Conservation (phyloP, 2,797 vertebrate species). For the Lepilemur septentrionalis region DNA sequence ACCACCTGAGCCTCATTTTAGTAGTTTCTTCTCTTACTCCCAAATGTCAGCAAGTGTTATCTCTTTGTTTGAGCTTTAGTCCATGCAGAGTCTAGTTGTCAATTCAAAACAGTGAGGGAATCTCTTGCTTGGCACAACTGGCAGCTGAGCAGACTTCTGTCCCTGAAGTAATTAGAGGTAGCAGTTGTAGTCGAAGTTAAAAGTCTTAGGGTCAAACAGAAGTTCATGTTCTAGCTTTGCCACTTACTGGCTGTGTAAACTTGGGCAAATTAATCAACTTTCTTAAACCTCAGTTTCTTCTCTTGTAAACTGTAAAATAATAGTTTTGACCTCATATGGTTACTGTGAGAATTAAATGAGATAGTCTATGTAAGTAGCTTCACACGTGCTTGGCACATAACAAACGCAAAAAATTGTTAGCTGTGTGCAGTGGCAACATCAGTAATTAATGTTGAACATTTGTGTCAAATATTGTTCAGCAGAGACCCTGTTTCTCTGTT, state of each 20-base stretch:
- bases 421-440: neutral
- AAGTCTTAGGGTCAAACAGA: neutral
- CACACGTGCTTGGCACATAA: neutral
- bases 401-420: neutral
- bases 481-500: neutral
- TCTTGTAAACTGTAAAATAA: conserved; percentile 20
- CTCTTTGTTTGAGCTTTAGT: neutral
- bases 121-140: neutral
- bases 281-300: conserved; percentile 43
- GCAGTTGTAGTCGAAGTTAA: neutral
- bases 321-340: conserved; percentile 3
- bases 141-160: neutral
- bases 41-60: neutral
- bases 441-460: neutral
- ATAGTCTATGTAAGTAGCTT: neutral
- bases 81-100: neutral
- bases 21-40: neutral
- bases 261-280: conserved; percentile 21
- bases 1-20: conserved; percentile 13
- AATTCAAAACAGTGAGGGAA: neutral
- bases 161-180: neutral
- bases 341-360: conserved; percentile 38
- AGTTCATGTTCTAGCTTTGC: neutral
- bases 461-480: neutral
- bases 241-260: neutral